Conservation (phyloP, 2,888 invertebrate genomes). For the Rhimphoctona megacephalus region DNA sequence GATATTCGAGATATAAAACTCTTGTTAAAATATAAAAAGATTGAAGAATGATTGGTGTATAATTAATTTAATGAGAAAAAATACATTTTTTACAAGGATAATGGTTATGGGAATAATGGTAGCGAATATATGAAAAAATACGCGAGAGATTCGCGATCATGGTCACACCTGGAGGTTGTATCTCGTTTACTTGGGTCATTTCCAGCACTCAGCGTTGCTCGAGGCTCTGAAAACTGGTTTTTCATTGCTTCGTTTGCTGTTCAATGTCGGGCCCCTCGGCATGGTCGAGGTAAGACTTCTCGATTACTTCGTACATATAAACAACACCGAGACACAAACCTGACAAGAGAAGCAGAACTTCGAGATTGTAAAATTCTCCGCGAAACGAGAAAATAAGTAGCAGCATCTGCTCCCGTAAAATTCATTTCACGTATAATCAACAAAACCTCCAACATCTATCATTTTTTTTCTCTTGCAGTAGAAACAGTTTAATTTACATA, state of each 20-base stretch:
- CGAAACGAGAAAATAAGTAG: conserved; percentile 56
- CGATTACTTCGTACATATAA: conserved; percentile 54
- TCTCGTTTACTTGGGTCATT: conserved; percentile 56
- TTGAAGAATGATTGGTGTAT: no score
- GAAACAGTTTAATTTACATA: neutral
- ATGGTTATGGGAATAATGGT: conserved; percentile 11
- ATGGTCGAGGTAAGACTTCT: conserved; percentile 35
- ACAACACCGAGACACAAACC: conserved; percentile 31
- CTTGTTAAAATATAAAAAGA: no score
- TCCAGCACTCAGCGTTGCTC: conserved; percentile 26
- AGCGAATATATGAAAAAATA: conserved; percentile 40
- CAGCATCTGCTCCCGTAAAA: conserved; percentile 38
- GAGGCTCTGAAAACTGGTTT: conserved; percentile 64
- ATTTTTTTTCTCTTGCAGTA: neutral
- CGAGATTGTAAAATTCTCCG: conserved; percentile 32
- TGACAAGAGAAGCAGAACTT: conserved; percentile 20
- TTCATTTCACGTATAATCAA: conserved; percentile 29
- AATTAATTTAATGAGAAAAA: no score
- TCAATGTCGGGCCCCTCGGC: conserved; percentile 36
- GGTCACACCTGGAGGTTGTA: conserved; percentile 58
- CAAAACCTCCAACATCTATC: conserved; percentile 3
- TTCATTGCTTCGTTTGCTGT: conserved; percentile 49
- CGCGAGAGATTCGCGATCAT: conserved; percentile 55
- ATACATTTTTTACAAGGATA: no score
- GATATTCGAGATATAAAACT: no score